phyloP scores from a whole-genome alignment of 2,888 invertebrate species.

The Pediacus dermestoides region DNA sequence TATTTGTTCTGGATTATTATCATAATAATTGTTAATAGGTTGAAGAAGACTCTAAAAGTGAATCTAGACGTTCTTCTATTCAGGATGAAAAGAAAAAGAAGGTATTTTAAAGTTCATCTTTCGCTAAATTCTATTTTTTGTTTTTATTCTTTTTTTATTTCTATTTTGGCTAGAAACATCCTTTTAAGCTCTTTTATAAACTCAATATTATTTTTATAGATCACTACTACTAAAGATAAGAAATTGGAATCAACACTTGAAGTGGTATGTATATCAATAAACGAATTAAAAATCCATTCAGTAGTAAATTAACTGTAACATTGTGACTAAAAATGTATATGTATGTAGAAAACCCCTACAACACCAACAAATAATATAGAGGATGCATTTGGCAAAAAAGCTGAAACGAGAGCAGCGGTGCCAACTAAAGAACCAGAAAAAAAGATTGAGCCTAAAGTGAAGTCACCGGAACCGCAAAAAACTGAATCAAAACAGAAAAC shows the following conservation, averaged over 20 bases:
- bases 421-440: constrained; percentile 24
- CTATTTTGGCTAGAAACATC: constrained; percentile 1
- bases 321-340: constrained; percentile 13
- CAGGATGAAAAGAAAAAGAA: constrained; percentile 49
- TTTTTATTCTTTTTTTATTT: constrained; percentile 11
- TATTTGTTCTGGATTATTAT: too few relatives aligned
- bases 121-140: constrained; percentile 13
- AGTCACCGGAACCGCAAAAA: constrained; percentile 6
- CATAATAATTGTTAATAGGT: too few relatives aligned
- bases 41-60: constrained; percentile 23
- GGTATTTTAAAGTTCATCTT: too few relatives aligned
- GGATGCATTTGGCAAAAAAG: constrained; percentile 47
- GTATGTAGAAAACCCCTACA: constrained; percentile 38
- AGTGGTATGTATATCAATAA: constrained; percentile 38
- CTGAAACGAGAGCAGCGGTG: constrained; percentile 39
- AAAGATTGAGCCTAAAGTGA: constrained; percentile 23
- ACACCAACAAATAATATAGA: constrained; percentile 46
- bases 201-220: too few relatives aligned
- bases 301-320: constrained; percentile 9
- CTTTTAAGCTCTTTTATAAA: constrained; percentile 9
- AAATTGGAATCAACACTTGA: constrained; percentile 43
- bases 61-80: constrained; percentile 51
- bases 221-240: constrained; percentile 30
- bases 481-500: constrained; percentile 14
- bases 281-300: constrained; percentile 4